phyloP scores from a whole-genome alignment of 2,888 invertebrate species.

The Drosophila melanosoma region DNA sequence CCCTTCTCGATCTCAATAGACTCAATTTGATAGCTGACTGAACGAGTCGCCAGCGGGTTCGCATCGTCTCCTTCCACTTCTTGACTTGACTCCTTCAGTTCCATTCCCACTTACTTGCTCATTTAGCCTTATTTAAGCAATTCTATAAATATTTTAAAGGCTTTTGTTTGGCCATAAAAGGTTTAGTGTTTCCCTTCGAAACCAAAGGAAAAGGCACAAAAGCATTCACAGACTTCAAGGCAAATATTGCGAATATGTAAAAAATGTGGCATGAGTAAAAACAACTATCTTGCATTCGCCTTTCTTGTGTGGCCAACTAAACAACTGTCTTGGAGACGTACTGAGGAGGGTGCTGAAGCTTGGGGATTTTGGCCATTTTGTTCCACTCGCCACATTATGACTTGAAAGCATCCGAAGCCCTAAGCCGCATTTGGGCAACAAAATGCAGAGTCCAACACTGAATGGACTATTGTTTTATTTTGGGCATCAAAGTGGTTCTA shows the following conservation, averaged over 20 bases:
- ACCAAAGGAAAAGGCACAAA: conserved; percentile 43
- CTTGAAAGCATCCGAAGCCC: conserved; percentile 32
- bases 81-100: conserved; percentile 1
- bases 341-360: neutral
- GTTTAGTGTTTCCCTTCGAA: conserved; percentile 68
- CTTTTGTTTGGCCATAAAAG: conserved; percentile 67
- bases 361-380: neutral
- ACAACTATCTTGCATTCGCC: conserved; percentile 23
- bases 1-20: conserved; percentile 43
- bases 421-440: conserved; percentile 72
- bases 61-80: neutral
- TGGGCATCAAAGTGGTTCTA: conserved; percentile 76
- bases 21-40: conserved; percentile 68
- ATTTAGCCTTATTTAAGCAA: conserved; percentile 79
- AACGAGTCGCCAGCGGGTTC: conserved; percentile 38
- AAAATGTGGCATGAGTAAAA: conserved; percentile 46
- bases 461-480: conserved; percentile 68
- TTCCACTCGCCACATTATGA: conserved; percentile 26
- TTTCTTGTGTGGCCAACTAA: conserved; percentile 29
- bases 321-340: conserved; percentile 23
- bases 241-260: conserved; percentile 64
- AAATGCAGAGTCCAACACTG: conserved; percentile 45
- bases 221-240: conserved; percentile 46
- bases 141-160: conserved; percentile 79
- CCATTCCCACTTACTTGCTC: conserved; percentile 43